Base-by-base conservation (phyloP, 2,113 vertebrate genomes). In the Rattus rattus region DNA sequence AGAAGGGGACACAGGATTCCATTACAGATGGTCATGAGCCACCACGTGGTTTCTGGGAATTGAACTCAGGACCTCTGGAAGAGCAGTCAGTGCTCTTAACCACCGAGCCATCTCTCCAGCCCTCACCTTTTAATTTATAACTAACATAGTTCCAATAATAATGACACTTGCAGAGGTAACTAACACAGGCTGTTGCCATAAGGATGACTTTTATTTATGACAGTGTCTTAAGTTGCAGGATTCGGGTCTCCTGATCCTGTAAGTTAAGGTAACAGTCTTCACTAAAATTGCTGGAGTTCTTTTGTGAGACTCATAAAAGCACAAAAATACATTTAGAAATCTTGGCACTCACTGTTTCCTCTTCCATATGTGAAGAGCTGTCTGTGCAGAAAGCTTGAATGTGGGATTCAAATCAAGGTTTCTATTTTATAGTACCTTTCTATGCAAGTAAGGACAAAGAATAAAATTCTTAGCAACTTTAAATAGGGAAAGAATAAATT, bases 371-470 rank as follows among this genome's bases (percentile, higher is more conserved):
- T 69, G 65, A 93, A 89, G 73, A 90, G 7, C 33, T 52, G 13
- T n/a, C 65, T 61, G 17, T 86, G 54, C n/a, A 73, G 12, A 28
- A 24, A 73, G 76, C 43, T 28, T 96, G 56, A 63, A 22, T 81
- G 24, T 56, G 61, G 1, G 84, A 85, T 17, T 96, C 70, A 94
- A 94, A 70, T 83, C 39, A 95, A 36, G 30, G 56, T 88, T 39
- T 76, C 56, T 80, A 54, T 59, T 22, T 87, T 88, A 20, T 76
- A 47, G 20, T 61, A 83, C 61, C 91, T 79, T 73, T 85, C 43
- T 59, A 20, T 83, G n/a, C 67, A 93, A 85, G 59, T 92, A 89
- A 86, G 52, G 54, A 77, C 65, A 80, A 88, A 95, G 67, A 94
- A 81, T 92, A 96, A 88, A 72, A 91, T 54, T 70, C 54, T 76